Base-by-base conservation (phyloP, 2,113 vertebrate species). In the Sorex araneus region DNA sequence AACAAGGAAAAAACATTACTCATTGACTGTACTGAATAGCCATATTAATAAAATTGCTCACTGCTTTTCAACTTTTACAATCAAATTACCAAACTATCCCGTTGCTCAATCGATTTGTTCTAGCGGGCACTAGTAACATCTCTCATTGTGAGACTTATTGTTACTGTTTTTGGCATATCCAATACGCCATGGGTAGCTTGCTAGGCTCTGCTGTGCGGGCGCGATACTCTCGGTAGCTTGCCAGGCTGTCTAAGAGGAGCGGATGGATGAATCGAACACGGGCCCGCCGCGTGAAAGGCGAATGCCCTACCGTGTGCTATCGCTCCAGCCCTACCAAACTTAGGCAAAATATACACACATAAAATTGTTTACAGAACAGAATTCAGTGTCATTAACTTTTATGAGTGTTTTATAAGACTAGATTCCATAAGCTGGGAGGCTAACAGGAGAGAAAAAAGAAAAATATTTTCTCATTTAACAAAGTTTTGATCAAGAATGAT, bases 331-430 rank as follows among this genome's bases (percentile, higher is more conserved):
- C n/a, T n/a, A n/a, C n/a, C n/a, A n/a, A n/a, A n/a, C n/a, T n/a
- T n/a, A 92, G 64, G 89, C 28, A 92, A 94, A 76, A 88, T 1
- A 84, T 47, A 88, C 36, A 7, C 8, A 71, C 25, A 60, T 60
- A 63, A 81, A 87, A 45, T 36, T 73, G 32, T 84, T 69, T 84
- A 90, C 8, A 93, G 57, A 87, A 90, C 11, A 93, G 57, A 87
- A 91, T 95, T 83, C 63, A 83, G 28, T n/a, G n/a, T n/a, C n/a
- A 40, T 95, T 80, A 92, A 92, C 71, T 18, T 94, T 73, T 71
- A 70, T 89, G 40, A 94, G 64, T 70, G 9, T 54, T 54, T 92
- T 91, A 66, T 91, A 95, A 86, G 80, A 67, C 16, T 34, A 94
- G 50, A 85, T 91, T 45, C 71, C 54, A 89, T 34, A 92, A 79